Conservation (phyloP, 2,888 invertebrate genomes). For the Standfussiana lucernea region DNA sequence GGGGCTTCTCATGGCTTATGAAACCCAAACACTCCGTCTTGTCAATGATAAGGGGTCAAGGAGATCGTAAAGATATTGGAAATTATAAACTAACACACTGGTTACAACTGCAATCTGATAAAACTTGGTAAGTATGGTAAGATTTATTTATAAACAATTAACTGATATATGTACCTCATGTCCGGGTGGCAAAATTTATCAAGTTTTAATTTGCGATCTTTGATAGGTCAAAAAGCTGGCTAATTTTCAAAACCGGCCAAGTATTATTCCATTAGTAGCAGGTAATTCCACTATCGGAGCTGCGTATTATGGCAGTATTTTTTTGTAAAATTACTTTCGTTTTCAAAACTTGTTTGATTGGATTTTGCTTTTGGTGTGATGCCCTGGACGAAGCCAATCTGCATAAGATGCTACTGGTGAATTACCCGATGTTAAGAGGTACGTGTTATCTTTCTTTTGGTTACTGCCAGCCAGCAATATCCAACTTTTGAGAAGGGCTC, state of each 20-base stretch:
- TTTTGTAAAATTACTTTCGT: not conserved
- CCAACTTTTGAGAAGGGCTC: not conserved
- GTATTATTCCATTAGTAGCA: not conserved
- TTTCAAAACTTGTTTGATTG: not conserved
- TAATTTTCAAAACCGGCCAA: not conserved
- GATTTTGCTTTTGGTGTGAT: not conserved
- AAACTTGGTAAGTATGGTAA: not conserved
- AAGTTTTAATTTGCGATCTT: not conserved
- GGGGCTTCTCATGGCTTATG: conserved; percentile 1
- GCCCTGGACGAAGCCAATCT: not conserved
- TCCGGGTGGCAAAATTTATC: not conserved
- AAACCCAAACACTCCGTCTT: not conserved
- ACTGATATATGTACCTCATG: not conserved
- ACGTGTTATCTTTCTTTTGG: not conserved
- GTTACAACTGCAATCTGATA: conserved; percentile 48
- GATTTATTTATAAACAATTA: conserved; percentile 4
- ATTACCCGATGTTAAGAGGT: not conserved
- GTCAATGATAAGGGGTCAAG: conserved; percentile 54
- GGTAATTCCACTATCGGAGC: not conserved
- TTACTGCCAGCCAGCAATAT: not conserved
- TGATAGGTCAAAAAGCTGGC: not conserved
- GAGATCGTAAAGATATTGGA: conserved; percentile 40
- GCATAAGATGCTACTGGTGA: not conserved
- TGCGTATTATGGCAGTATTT: not conserved
- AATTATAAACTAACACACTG: conserved; percentile 25